Evolutionary conservation across 1,140 invertebrate species (phyloP), one percentile per base, ranked within the genome.

Genomic region (Anagrus nilaparvatae): DNA sequence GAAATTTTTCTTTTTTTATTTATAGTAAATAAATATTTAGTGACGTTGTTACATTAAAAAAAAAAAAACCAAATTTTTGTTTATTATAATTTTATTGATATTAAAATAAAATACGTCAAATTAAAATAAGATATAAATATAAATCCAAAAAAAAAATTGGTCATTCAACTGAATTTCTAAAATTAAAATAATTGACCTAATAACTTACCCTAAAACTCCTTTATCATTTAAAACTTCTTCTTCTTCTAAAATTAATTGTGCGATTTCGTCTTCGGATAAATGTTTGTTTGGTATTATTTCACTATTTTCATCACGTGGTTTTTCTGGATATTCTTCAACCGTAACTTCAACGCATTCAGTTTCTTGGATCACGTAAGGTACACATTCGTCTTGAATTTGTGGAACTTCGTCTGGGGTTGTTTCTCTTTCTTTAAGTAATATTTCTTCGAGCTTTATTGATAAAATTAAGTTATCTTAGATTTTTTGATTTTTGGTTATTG

Each of bases 211-310:
- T 46, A 81, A 64, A 19, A 77, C 70, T 51, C 78, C 76, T 51
- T 79, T 70, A 39, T 80, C 76, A 49, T 73, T 70, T 17, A 79
- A 52, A 45, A 81, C 67, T 58, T 81, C 78, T 16, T 79, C 72
- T 45, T 80, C 77, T 39, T 77, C 77, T 13, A 78, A 72, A 50
- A 81, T 73, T 36, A 81, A 59, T 40, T 76, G 73, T 16, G 77
- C 76, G 46, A 82, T 79, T 63, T 78, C 75, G 41, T 80, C 74
- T 47, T 81, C 77, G 7, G 76, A 72, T 25, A 78, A 54, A 44
- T 69, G 54, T 48, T 62, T 60, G 40, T 67, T 69, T 7, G 58
- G 45, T 28, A 66, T 48, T 1, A 56, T 19, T 20, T 60, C 66
- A 46, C 63, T 64, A 35, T 67, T 58, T 16, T 50, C 54, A 48